Conservation (phyloP, 1,140 invertebrate species). For the Drosophila elegans region DNA sequence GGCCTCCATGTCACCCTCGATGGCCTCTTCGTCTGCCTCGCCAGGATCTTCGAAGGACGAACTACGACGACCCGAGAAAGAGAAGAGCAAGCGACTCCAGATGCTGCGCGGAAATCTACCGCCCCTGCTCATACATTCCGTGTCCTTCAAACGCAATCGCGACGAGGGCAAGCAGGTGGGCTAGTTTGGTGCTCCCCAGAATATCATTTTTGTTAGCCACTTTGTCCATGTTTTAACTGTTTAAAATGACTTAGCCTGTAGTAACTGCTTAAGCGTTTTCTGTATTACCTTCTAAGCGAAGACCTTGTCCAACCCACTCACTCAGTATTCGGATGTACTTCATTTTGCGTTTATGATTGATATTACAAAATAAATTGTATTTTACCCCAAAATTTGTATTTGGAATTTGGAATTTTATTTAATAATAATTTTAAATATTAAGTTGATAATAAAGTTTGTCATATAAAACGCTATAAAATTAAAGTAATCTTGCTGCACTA, state of each 20-base stretch:
- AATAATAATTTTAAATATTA: no score
- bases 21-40: constrained; percentile 51
- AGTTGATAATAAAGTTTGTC: no score
- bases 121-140: constrained; percentile 80
- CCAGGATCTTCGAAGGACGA: constrained; percentile 61
- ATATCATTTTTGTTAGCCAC: background rate
- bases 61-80: constrained; percentile 64
- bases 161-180: constrained; percentile 78
- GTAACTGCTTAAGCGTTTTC: constrained; percentile 8
- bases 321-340: constrained; percentile 43
- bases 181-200: constrained; percentile 17
- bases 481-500: no score
- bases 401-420: background rate
- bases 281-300: constrained; percentile 10
- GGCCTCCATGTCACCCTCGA: constrained; percentile 58
- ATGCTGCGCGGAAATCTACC: constrained; percentile 77
- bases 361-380: constrained; percentile 27
- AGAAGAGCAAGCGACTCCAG: constrained; percentile 81
- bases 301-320: constrained; percentile 17
- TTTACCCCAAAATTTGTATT: no score
- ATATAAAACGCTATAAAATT: no score
- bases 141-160: constrained; percentile 79
- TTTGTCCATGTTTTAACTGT: constrained; percentile 14
- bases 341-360: constrained; percentile 28
- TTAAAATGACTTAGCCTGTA: constrained; percentile 17